Percentiles rank a stretch among this genome's conserved stretches.
phyloP scores from a whole-genome alignment of 2,888 invertebrate genomes.

The Heteropelma amictum region DNA sequence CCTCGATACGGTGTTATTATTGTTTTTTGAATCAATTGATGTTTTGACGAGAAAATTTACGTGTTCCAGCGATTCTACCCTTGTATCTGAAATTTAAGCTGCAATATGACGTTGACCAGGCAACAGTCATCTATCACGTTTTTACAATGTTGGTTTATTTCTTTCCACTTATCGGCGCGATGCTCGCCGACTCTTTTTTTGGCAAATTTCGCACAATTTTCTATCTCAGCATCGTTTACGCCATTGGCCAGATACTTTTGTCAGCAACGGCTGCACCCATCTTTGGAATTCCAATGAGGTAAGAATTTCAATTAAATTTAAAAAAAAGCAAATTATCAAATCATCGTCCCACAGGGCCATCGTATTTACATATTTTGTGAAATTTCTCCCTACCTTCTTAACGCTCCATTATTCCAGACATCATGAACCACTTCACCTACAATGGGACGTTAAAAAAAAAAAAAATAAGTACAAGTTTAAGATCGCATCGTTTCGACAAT shows the following conservation, averaged over 20 bases:
- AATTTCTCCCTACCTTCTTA: too few species aligned
- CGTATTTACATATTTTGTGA: too few species aligned
- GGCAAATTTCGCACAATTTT: constrained; percentile 95
- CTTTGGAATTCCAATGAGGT: constrained; percentile 81
- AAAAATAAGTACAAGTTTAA: background rate
- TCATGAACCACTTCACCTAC: too few species aligned
- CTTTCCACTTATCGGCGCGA: constrained; percentile 93
- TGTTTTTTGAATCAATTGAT: background rate
- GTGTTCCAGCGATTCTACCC: constrained; percentile 90
- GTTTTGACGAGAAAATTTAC: background rate
- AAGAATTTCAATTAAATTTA: constrained; percentile 61
- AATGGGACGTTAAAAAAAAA: background rate
- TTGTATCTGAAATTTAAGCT: constrained; percentile 92
- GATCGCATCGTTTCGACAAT: background rate
- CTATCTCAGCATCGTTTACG: constrained; percentile 92
- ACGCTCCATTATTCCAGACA: too few species aligned
- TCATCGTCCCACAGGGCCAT: too few species aligned
- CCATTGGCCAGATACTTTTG: constrained; percentile 88
- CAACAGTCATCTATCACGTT: constrained; percentile 93
- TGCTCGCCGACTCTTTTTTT: constrained; percentile 94
- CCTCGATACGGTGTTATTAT: background rate
- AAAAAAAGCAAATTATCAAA: too few species aligned
- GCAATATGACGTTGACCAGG: constrained; percentile 84
- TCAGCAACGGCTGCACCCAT: constrained; percentile 84
- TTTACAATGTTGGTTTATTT: constrained; percentile 95